Evolutionary conservation across 2,797 vertebrate species (phyloP), one percentile per base, ranked within the genome.

Genomic region (Arctocebus calabarensis): DNA sequence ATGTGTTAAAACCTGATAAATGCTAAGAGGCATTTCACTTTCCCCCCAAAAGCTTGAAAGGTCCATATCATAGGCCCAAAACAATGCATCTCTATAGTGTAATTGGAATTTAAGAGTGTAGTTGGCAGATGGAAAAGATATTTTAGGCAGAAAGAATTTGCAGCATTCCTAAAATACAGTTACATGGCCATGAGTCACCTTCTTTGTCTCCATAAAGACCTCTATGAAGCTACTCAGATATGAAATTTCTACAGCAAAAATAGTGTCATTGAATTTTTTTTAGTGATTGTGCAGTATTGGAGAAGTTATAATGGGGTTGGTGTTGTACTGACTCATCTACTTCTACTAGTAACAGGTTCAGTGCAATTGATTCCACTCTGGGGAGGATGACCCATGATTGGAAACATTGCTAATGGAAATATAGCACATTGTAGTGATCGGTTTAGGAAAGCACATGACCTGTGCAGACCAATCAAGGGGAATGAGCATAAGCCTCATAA

Each of bases 111-210:
- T 96, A 94, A 96, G 94, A 93, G 73, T 93, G 55, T 95, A 93
- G 95, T 96, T 94, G 85, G 94, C 96, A 97, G 97, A 97, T 96
- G 94, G 97, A 93, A 88, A 96, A 96, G 91, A 87, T 97, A 96
- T 96, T 97, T 97, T 96, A 88, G 84, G 95, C 61, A 93, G 81
- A 62, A 97, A 34, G 79, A 96, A 95, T 97, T 95, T 95, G 83
- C 87, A 74, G 84, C 89, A 66, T 89, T 97, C 95, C 88, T 93
- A 95, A 96, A 97, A 97, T 95, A 97, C 37, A 96, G 90, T 57
- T 89, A 96, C 94, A 95, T 97, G 91, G 79, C 25, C 93, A 85
- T 85, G 90, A 97, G 94, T 96, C 95, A 97, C 95, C 95, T 97
- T 96, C 90, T 94, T 94, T 95, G 78, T 97, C 81, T 88, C 89